These are phyloP conservation scores for Decapterus maruadsi DNA, from an alignment of 2,797 vertebrate genomes.

Conservation along the genomic window DNA sequence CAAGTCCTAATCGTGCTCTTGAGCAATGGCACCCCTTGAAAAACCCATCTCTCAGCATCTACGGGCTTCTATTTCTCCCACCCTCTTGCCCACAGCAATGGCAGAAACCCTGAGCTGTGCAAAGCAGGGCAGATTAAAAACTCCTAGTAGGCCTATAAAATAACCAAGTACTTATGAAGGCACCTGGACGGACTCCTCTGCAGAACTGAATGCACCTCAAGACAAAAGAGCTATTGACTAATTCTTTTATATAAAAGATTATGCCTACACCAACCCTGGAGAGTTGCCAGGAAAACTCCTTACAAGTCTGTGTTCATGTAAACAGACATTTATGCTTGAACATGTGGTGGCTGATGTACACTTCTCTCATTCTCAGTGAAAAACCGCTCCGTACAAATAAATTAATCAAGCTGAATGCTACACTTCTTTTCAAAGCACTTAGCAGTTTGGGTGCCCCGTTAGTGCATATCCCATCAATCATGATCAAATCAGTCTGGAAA, in stretches of 20 bases:
- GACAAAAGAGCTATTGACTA: slow-evolving; percentile 76
- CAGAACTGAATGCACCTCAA: slow-evolving; percentile 44
- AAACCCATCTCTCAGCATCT: slow-evolving; percentile 71
- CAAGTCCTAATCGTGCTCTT: slow-evolving; percentile 71
- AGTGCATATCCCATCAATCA: slow-evolving; percentile 74
- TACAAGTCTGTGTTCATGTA: slow-evolving; percentile 53
- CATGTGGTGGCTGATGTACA: slow-evolving; percentile 53
- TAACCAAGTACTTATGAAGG: slow-evolving; percentile 48
- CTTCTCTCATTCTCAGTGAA: slow-evolving; percentile 42
- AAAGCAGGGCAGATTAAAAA: slow-evolving; percentile 65
- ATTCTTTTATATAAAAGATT: slow-evolving; percentile 61
- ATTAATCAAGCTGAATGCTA: slow-evolving; percentile 65
- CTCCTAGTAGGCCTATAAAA: slow-evolving; percentile 64
- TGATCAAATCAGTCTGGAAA: slow-evolving; percentile 67
- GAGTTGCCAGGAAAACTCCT: slow-evolving; percentile 55
- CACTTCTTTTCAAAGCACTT: slow-evolving; percentile 56
- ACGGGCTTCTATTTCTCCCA: slow-evolving; percentile 41
- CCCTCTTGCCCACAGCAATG: slow-evolving; percentile 58
- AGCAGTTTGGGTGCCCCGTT: slow-evolving; percentile 55
- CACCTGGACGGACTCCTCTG: slow-evolving; percentile 66
- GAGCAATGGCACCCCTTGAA: slow-evolving; percentile 63
- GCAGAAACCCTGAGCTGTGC: slow-evolving; percentile 55
- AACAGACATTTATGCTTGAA: slow-evolving; percentile 64
- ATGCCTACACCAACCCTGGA: slow-evolving; percentile 45
- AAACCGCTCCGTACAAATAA: slow-evolving; percentile 65